Evolutionary conservation across 2,888 invertebrate genomes (phyloP).

Genomic region (Eristalis tenax): DNA sequence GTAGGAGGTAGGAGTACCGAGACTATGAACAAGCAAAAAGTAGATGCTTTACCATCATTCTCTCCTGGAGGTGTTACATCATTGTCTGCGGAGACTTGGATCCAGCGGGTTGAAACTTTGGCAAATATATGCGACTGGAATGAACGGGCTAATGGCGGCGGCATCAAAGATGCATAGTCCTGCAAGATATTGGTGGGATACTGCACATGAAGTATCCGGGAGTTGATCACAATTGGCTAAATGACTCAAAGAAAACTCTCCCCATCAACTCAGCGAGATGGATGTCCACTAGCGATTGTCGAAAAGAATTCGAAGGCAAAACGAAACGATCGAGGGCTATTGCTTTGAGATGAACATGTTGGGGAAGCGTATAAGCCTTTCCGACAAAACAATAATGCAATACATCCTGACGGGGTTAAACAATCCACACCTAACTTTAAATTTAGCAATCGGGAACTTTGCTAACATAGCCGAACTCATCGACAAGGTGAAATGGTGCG

Average conservation of each 20-base stretch:
- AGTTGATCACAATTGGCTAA: conserved; percentile 18
- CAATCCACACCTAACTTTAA: conserved; percentile 24
- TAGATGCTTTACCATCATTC: conserved; percentile 1
- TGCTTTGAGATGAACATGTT: conserved; percentile 26
- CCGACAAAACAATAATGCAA: conserved; percentile 14
- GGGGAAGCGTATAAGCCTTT: conserved; percentile 1
- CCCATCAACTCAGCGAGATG: conserved; percentile 7
- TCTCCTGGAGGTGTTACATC: not conserved
- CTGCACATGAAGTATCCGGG: conserved; percentile 1
- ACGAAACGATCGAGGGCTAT: conserved; percentile 16
- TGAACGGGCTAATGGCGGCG: conserved; percentile 16
- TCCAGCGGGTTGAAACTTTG: not conserved
- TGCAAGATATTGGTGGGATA: conserved; percentile 24
- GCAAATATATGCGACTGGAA: conserved; percentile 7
- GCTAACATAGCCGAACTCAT: conserved; percentile 11
- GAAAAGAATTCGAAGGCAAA: not conserved
- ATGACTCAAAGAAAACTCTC: not conserved
- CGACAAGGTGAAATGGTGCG: conserved; percentile 13
- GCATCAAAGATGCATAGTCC: conserved; percentile 17
- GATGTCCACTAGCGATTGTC: conserved; percentile 16
- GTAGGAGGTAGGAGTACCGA: not conserved
- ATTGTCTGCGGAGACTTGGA: conserved; percentile 2
- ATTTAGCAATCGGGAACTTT: conserved; percentile 5
- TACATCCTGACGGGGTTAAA: conserved; percentile 28
- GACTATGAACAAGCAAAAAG: conserved; percentile 5